Evolutionary conservation across 2,888 invertebrate species (phyloP).

Genomic region (Nephrotoma appendiculata): DNA sequence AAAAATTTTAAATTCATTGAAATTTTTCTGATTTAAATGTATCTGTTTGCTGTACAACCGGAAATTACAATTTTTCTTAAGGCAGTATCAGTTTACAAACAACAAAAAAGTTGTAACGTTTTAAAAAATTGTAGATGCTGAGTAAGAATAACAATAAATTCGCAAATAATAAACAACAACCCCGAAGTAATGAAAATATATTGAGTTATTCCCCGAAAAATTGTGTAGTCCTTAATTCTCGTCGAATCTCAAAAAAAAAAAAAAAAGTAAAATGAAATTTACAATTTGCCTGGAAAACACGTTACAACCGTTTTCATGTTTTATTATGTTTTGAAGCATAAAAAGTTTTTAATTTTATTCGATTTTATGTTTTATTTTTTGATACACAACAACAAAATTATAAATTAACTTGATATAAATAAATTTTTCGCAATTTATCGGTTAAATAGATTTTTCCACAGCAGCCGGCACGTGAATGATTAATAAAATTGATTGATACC

Average conservation of each 20-base stretch:
- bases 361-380: neutral
- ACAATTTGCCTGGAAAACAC: neutral
- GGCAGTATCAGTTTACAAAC: neutral
- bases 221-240: neutral
- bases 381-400: neutral
- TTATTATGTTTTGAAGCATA: neutral
- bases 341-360: neutral
- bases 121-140: neutral
- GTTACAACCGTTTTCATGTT: neutral
- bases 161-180: neutral
- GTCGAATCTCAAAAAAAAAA: neutral
- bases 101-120: neutral
- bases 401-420: too few species aligned
- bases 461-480: neutral
- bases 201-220: neutral
- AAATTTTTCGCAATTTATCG: neutral
- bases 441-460: neutral
- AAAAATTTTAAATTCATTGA: neutral
- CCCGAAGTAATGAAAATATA: neutral
- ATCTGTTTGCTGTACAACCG: neutral
- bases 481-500: neutral
- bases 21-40: neutral
- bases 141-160: neutral
- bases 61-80: neutral
- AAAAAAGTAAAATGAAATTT: neutral